phyloP scores from a whole-genome alignment of 1,140 invertebrate species.

The Lepidurus couesii region DNA sequence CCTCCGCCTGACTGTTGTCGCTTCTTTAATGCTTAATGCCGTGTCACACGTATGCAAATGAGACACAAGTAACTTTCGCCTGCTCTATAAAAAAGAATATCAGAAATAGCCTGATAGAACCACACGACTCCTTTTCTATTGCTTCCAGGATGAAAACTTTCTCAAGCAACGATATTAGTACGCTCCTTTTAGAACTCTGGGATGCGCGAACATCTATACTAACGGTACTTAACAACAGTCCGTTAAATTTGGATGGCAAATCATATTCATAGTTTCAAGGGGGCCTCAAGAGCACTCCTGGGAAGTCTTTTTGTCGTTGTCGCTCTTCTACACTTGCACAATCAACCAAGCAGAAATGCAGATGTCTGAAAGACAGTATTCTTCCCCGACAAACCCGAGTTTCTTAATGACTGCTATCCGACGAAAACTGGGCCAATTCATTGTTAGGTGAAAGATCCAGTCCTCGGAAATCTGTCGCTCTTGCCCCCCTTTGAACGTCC shows the following conservation, averaged over 20 bases:
- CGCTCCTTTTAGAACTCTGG: not conserved
- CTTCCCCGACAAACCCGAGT: no score
- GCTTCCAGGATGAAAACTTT: not conserved
- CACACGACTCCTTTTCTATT: no score
- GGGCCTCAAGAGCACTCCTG: not conserved
- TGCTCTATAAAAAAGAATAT: not conserved
- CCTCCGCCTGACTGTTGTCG: not conserved
- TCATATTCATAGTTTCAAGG: not conserved
- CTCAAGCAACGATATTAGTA: not conserved
- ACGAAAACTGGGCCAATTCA: no score
- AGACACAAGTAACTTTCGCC: not conserved
- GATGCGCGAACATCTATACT: not conserved
- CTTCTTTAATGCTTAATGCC: constrained; percentile 11
- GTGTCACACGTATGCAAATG: constrained; percentile 21
- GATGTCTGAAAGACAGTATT: no score
- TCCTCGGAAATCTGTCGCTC: no score
- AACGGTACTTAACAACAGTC: not conserved
- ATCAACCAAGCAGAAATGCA: not conserved
- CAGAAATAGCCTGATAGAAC: not conserved
- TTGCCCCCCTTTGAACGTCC: no score
- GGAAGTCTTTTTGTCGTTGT: not conserved
- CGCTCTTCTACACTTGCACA: not conserved
- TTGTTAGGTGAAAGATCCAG: no score
- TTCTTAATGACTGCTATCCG: no score
- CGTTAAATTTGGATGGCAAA: constrained; percentile 4